Evolutionary conservation across 2,888 invertebrate species (phyloP), one percentile per base, ranked within the genome.

Genomic region (Boloria euphrosyne): DNA sequence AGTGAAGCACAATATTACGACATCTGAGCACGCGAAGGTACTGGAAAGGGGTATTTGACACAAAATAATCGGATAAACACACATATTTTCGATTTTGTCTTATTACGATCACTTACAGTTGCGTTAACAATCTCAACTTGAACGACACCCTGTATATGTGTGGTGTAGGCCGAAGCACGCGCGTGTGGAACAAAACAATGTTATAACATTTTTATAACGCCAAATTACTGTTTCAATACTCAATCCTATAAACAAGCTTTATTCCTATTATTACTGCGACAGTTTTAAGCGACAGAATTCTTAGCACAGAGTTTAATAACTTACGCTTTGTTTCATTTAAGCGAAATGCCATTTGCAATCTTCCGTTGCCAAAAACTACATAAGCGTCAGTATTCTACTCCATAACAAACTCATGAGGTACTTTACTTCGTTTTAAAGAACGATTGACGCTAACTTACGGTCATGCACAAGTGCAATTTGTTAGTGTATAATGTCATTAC

Each of bases 21-120:
- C 64, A 55, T 60, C 50, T 61, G 69, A 69, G 62, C 71, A 66
- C 71, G 62, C 64, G 65, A 66, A 54, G 58, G 60, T 60, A 66
- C 64, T 60, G 64, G 70, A 55, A 52, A 69, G 83, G 83, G 76
- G 74, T 78, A 74, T 77, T 76, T 81, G 82, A 88, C 86, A 89
- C 80, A 85, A 76, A 83, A 74, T 69, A 71, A 65, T 79, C 82
- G 81, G 80, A 80, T 84, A 87, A 86, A 90, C 90, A 90, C 90
- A 90, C 85, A 89, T 81, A 89, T 67, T 79, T 79, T 83, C 77
- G 85, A 83, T 81, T 83, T 83, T 82, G 85, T 78, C 80, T 81
- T 80, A 79, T 79, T 83, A 80, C 80, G 79, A 77, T 80, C 84
- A 93, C 94, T 94, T 93, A 94, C 94, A 92, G 89, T 92, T 81